These are phyloP conservation scores for Ariolimax columbianus DNA, from an alignment of 2,888 invertebrate species.

Conservation along the genomic window DNA sequence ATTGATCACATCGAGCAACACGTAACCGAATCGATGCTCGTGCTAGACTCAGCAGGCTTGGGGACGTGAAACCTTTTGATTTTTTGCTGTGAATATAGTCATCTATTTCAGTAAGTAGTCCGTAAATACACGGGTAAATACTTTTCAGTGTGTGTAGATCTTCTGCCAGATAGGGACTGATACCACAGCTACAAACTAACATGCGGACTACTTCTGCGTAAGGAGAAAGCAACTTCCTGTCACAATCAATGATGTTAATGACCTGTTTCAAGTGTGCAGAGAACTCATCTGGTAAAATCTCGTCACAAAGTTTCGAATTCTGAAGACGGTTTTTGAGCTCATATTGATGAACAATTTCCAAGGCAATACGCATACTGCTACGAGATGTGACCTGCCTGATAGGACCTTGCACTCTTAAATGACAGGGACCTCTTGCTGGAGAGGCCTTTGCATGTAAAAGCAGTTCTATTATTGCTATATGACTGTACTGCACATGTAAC, in stretches of 20 bases:
- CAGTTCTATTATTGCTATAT: conserved; percentile 60
- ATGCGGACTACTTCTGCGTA: conserved; percentile 62
- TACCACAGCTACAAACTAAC: conserved; percentile 52
- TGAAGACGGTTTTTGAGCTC: conserved; percentile 44
- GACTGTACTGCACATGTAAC: conserved; percentile 57
- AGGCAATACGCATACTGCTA: conserved; percentile 41
- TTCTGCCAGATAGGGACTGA: conserved; percentile 22
- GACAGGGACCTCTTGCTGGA: not conserved
- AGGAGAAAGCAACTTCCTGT: conserved; percentile 51
- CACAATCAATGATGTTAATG: not conserved
- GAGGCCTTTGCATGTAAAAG: conserved; percentile 57
- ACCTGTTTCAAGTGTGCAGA: conserved; percentile 13
- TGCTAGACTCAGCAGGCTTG: conserved; percentile 56
- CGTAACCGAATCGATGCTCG: conserved; percentile 56
- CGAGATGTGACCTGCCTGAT: not conserved
- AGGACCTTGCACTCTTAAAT: not conserved
- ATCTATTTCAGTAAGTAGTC: conserved; percentile 44
- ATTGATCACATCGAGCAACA: conserved; percentile 53
- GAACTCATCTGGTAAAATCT: conserved; percentile 40
- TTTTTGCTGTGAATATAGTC: conserved; percentile 55
- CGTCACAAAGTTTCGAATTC: conserved; percentile 26
- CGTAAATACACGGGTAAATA: conserved; percentile 8
- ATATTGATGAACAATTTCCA: conserved; percentile 35
- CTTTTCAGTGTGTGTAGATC: conserved; percentile 21
- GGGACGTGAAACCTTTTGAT: conserved; percentile 46